Conservation (phyloP, 2,797 vertebrate species). For the Lateolabrax maculatus region DNA sequence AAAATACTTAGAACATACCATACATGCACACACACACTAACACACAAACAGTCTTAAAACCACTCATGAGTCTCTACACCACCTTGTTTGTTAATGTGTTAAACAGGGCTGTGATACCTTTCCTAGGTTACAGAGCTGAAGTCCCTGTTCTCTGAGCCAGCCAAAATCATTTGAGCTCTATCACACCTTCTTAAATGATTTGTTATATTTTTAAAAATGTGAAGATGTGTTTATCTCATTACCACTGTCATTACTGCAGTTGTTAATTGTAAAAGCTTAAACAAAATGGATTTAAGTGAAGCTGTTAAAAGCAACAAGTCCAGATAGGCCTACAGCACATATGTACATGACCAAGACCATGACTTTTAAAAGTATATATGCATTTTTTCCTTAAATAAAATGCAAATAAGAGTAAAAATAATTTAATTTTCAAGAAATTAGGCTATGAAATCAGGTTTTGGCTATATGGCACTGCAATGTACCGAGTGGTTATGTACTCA, state of each 20-base stretch:
- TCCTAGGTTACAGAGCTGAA: slow-evolving; percentile 18
- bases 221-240: slow-evolving; percentile 21
- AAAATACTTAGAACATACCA: slow-evolving; percentile 63
- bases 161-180: not conserved
- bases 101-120: slow-evolving; percentile 49
- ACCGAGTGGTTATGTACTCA: too few relatives aligned
- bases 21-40: slow-evolving; percentile 18
- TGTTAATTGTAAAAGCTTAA: not conserved
- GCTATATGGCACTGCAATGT: not conserved
- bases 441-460: not conserved
- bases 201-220: slow-evolving; percentile 11
- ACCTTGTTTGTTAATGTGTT: slow-evolving; percentile 52
- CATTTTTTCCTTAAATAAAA: not conserved
- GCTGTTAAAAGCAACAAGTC: not conserved
- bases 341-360: not conserved
- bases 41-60: slow-evolving; percentile 19
- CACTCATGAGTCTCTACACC: slow-evolving; percentile 2
- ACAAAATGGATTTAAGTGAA: not conserved
- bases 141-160: slow-evolving; percentile 2
- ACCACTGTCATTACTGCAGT: not conserved
- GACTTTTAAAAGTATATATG: not conserved
- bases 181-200: not conserved
- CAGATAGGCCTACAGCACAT: not conserved
- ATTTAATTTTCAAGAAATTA: not conserved
- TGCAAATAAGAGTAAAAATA: not conserved